Percentiles rank a stretch among this genome's conserved stretches.
phyloP scores from a whole-genome alignment of 2,797 vertebrate genomes.

The Anomalospiza imberbis region DNA sequence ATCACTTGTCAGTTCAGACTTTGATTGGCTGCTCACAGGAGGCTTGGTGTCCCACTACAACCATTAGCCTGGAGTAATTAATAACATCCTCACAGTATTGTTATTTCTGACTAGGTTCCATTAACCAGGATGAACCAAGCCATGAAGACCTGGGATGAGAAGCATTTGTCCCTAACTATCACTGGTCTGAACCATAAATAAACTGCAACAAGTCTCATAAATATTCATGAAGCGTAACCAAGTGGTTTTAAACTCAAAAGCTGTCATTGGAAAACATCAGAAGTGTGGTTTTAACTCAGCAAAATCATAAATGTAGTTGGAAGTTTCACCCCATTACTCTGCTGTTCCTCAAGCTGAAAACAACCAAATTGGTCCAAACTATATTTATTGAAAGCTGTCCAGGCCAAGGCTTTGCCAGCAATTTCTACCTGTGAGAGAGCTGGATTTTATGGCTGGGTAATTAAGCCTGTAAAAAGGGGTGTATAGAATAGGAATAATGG shows the following conservation, averaged over 20 bases:
- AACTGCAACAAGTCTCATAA: background rate
- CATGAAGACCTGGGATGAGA: background rate
- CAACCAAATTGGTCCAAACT: background rate
- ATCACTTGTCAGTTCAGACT: background rate
- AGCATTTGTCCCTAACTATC: background rate
- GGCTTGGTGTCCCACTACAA: background rate
- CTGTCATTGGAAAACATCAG: background rate
- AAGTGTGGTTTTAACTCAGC: background rate
- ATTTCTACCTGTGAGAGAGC: background rate
- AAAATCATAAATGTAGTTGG: background rate
- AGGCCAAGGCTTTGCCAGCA: background rate
- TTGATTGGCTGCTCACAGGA: background rate
- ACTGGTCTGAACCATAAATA: background rate
- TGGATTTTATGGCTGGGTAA: background rate
- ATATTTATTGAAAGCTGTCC: background rate
- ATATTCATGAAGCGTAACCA: background rate
- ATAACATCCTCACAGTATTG: background rate
- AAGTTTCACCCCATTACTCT: background rate
- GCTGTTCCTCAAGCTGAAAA: background rate
- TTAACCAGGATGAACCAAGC: background rate
- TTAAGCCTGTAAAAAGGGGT: slow-evolving; percentile 1
- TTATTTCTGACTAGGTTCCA: background rate
- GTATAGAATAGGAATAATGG: background rate
- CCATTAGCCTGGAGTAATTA: background rate
- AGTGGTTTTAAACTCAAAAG: background rate